These are phyloP conservation scores for Hyperoodon ampullatus DNA, from an alignment of 2,113 vertebrate genomes.

Conservation along the genomic window DNA sequence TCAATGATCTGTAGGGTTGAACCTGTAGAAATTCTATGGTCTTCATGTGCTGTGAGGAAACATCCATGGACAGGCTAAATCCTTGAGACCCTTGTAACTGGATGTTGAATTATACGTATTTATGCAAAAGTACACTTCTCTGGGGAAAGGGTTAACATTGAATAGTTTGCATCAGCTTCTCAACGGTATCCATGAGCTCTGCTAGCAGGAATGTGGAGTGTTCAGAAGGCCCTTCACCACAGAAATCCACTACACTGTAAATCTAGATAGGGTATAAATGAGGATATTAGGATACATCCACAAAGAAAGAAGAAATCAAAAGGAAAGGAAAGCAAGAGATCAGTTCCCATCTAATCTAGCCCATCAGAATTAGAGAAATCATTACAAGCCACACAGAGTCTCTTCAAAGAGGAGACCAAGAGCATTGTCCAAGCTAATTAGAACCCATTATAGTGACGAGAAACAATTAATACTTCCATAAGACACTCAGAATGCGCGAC, in stretches of 20 bases:
- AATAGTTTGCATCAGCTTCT: not conserved
- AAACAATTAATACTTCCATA: slow-evolving; percentile 45
- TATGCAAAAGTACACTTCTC: not conserved
- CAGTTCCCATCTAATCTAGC: not conserved
- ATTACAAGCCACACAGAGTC: not conserved
- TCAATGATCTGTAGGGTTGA: not conserved
- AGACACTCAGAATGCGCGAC: slow-evolving; percentile 44
- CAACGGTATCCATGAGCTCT: not conserved
- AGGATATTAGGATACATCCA: not conserved
- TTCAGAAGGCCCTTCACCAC: not conserved
- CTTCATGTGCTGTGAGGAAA: not conserved
- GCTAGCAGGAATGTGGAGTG: not conserved
- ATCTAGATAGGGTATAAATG: not conserved
- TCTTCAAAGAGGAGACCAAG: not conserved
- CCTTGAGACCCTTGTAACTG: not conserved
- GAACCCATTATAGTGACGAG: slow-evolving; percentile 10
- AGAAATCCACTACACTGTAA: not conserved
- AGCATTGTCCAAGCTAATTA: slow-evolving; percentile 42
- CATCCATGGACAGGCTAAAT: not conserved
- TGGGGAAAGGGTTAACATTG: not conserved
- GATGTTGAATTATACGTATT: not conserved
- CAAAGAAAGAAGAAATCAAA: not conserved
- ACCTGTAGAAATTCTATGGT: not conserved
- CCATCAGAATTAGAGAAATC: slow-evolving; percentile 54
- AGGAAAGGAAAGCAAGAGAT: not conserved